Conservation (phyloP, 2,113 vertebrate genomes). For the Rafetus swinhoei region DNA sequence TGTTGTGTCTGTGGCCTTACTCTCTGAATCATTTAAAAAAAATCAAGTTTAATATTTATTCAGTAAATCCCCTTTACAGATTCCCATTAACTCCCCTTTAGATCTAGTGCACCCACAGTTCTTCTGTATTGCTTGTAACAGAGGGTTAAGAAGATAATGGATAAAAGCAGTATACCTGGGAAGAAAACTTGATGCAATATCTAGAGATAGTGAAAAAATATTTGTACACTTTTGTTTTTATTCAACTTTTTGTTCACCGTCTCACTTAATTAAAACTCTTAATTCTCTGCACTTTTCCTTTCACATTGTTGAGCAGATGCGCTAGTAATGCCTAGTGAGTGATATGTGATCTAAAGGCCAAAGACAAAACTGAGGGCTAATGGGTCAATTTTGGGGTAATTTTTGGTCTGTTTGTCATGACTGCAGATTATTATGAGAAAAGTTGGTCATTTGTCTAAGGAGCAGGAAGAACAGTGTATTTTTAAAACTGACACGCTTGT, state of each 20-base stretch:
- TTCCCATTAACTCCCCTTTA: neutral
- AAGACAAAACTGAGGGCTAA: neutral
- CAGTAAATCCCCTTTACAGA: neutral
- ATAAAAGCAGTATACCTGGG: neutral
- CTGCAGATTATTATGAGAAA: constrained; percentile 43
- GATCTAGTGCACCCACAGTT: neutral
- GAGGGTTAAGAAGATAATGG: neutral
- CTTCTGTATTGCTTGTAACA: neutral
- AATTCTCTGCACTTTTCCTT: neutral
- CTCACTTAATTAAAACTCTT: neutral
- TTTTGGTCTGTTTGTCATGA: constrained; percentile 7
- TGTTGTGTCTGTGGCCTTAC: neutral
- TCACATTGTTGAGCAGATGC: neutral
- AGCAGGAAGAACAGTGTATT: neutral
- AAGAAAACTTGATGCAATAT: neutral
- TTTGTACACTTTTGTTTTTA: constrained; percentile 1
- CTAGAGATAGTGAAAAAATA: neutral
- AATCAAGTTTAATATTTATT: neutral
- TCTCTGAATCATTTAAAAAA: neutral
- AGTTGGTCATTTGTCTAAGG: constrained; percentile 45
- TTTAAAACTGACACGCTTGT: constrained; percentile 40
- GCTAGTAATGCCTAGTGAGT: neutral
- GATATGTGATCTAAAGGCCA: neutral
- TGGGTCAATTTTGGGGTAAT: constrained; percentile 30
- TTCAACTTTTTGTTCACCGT: neutral